Evolutionary conservation across 2,888 invertebrate genomes (phyloP).

Genomic region (Adelphocoris suturalis): DNA sequence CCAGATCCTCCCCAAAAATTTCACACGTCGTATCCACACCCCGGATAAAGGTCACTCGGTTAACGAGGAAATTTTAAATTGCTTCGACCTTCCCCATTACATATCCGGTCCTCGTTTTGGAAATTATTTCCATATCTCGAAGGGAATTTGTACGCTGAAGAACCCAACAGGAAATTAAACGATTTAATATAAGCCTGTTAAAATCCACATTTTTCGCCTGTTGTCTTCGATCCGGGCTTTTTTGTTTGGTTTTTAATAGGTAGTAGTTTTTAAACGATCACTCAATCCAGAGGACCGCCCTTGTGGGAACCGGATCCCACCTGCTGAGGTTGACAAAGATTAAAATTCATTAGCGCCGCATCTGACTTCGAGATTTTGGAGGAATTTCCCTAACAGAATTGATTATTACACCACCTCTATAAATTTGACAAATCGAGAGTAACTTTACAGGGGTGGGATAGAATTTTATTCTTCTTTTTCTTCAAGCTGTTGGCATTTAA

Average conservation of each 20-base stretch:
- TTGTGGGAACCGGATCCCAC: constrained; percentile 4
- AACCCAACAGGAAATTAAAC: background rate
- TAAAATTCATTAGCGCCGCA: constrained; percentile 23
- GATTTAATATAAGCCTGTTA: background rate
- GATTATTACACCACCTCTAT: background rate
- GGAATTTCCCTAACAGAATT: background rate
- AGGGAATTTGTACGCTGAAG: background rate
- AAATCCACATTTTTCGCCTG: background rate
- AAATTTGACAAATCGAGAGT: background rate
- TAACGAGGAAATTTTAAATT: background rate
- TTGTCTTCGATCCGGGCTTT: background rate
- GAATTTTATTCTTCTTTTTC: too few relatives aligned
- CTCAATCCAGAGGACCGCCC: background rate
- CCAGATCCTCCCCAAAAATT: background rate
- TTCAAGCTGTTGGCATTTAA: too few relatives aligned
- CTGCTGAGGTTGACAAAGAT: background rate
- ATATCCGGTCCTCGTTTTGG: background rate
- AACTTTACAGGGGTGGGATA: background rate
- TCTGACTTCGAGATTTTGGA: background rate
- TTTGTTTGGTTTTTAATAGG: background rate
- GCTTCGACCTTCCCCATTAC: background rate
- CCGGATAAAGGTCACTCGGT: background rate
- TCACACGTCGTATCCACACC: constrained; percentile 12
- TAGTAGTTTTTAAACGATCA: background rate
- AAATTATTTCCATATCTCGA: background rate